phyloP scores from a whole-genome alignment of 2,888 invertebrate genomes.

The Arrhopalites spinosus region DNA sequence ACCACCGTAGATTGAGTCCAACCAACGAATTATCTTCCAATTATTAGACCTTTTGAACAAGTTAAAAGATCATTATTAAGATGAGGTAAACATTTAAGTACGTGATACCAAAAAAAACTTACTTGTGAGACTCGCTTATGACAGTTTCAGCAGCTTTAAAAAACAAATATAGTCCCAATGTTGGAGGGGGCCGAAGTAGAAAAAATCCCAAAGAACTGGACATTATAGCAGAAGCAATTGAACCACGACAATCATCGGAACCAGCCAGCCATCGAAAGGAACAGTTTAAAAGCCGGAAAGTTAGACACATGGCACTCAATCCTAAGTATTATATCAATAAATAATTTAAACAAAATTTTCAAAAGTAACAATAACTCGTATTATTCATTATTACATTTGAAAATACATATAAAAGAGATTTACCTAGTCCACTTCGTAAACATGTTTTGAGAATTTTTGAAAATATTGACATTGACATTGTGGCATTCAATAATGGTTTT shows the following conservation, averaged over 20 bases:
- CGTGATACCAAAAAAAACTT: constrained; percentile 5
- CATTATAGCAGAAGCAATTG: constrained; percentile 52
- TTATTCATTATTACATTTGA: no score
- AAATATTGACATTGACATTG: background rate
- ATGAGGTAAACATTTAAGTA: background rate
- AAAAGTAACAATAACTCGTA: no score
- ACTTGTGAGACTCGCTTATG: constrained; percentile 54
- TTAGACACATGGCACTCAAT: constrained; percentile 51
- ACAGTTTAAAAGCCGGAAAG: constrained; percentile 53
- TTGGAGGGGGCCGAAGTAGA: constrained; percentile 50
- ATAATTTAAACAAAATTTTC: no score
- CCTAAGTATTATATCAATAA: no score
- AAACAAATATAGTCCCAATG: constrained; percentile 52
- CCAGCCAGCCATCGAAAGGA: constrained; percentile 56
- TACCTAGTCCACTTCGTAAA: constrained; percentile 50
- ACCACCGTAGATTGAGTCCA: constrained; percentile 54
- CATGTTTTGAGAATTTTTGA: constrained; percentile 39
- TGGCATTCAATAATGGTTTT: background rate
- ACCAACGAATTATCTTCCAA: constrained; percentile 50
- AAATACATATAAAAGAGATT: no score
- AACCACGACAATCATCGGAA: constrained; percentile 50
- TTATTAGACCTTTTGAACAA: constrained; percentile 45
- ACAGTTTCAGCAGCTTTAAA: constrained; percentile 54
- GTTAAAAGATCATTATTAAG: background rate
- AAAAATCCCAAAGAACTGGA: constrained; percentile 53